phyloP scores from a whole-genome alignment of 2,888 invertebrate genomes.

The Prosopocoilus inquinatus region DNA sequence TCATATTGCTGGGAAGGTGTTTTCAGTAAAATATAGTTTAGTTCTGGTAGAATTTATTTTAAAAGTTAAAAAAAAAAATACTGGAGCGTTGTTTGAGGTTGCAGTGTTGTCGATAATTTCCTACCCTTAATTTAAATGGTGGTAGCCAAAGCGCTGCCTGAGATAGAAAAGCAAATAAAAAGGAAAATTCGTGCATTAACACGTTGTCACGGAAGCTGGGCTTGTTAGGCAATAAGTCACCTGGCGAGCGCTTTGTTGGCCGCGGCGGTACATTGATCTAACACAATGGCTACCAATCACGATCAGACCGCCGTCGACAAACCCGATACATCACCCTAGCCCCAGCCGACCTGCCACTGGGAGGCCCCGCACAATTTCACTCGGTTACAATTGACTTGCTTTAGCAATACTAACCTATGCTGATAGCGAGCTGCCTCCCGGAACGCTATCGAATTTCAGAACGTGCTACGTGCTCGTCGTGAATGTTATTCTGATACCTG shows the following conservation, averaged over 20 bases:
- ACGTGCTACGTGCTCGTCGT: neutral
- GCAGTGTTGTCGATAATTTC: no score
- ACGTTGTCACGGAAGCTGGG: conserved; percentile 6
- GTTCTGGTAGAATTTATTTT: no score
- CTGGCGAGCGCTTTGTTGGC: conserved; percentile 34
- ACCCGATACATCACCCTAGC: conserved; percentile 15
- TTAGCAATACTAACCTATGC: neutral
- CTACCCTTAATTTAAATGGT: no score
- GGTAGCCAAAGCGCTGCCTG: no score
- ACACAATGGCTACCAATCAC: conserved; percentile 43
- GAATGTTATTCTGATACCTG: neutral
- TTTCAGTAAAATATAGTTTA: no score
- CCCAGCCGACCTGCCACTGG: conserved; percentile 1
- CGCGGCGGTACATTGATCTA: conserved; percentile 37
- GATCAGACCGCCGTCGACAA: conserved; percentile 34
- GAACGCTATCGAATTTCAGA: neutral
- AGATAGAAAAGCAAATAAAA: no score
- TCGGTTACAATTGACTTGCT: neutral
- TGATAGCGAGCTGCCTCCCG: no score
- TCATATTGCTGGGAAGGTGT: no score
- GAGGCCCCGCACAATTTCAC: conserved; percentile 7
- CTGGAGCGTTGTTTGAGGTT: no score
- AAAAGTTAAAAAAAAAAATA: no score
- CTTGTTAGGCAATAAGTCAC: conserved; percentile 40
- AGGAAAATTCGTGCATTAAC: neutral